These are phyloP conservation scores for Caenorhabditis sp. DNA, from an alignment of 2,888 invertebrate genomes.

Conservation along the genomic window DNA sequence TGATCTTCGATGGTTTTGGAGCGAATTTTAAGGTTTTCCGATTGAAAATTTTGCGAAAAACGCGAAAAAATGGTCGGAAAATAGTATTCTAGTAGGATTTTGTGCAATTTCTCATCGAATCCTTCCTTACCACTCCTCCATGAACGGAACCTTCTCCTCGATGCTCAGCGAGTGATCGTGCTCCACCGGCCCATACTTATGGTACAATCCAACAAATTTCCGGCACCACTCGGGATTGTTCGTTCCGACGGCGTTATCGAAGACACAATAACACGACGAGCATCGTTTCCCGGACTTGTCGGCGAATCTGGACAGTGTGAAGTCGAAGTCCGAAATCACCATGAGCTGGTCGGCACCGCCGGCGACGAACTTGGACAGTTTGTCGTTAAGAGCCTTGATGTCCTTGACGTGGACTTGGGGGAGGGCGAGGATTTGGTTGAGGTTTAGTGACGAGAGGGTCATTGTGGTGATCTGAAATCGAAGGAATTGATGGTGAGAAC, in stretches of 20 bases:
- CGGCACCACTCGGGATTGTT: slow-evolving; percentile 62
- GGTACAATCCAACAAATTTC: slow-evolving; percentile 70
- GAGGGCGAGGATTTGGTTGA: slow-evolving; percentile 46
- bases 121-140: slow-evolving; percentile 85
- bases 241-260: slow-evolving; percentile 76
- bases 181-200: slow-evolving; percentile 82
- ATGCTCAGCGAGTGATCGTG: slow-evolving; percentile 84
- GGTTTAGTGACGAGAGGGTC: slow-evolving; percentile 29
- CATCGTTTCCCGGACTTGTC: slow-evolving; percentile 77
- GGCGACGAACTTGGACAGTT: slow-evolving; percentile 61
- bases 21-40: no score
- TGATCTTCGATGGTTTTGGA: no score
- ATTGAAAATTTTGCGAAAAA: no score
- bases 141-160: slow-evolving; percentile 85
- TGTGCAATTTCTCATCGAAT: background rate
- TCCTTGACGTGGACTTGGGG: slow-evolving; percentile 70
- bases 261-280: slow-evolving; percentile 82
- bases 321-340: slow-evolving; percentile 83
- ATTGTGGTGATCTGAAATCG: no score
- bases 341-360: slow-evolving; percentile 68
- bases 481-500: no score
- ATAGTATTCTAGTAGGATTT: no score
- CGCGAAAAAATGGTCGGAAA: background rate
- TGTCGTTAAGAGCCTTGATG: slow-evolving; percentile 51
- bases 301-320: slow-evolving; percentile 78